Evolutionary conservation across 2,888 invertebrate genomes (phyloP).

Genomic region (Dolichomitus sp.): DNA sequence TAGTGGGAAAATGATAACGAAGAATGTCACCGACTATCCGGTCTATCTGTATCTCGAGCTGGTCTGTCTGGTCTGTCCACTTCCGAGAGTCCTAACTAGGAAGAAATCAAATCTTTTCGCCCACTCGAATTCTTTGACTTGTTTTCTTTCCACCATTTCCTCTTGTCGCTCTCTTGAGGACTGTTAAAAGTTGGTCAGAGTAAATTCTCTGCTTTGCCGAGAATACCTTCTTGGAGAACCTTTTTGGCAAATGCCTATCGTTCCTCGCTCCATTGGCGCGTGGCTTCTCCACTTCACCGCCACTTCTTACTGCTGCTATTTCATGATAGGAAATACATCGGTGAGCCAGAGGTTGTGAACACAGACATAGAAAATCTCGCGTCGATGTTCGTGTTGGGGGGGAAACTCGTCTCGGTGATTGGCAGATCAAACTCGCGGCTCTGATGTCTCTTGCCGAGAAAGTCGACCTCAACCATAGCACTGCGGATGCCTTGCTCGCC

Average conservation of each 20-base stretch:
- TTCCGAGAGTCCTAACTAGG: neutral
- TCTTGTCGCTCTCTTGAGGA: constrained; percentile 30
- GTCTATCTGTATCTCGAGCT: neutral
- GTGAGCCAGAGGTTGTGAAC: neutral
- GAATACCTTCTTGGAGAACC: constrained; percentile 32
- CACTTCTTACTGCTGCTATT: constrained; percentile 23
- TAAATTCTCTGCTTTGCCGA: constrained; percentile 25
- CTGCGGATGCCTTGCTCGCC: constrained; percentile 55
- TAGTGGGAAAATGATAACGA: constrained; percentile 46
- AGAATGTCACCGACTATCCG: neutral
- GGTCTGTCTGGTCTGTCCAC: constrained; percentile 20
- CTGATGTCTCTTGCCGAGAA: constrained; percentile 47
- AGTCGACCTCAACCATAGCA: constrained; percentile 26
- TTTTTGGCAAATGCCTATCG: constrained; percentile 70
- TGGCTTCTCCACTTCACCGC: constrained; percentile 22
- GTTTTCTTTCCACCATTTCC: constrained; percentile 17
- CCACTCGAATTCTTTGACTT: constrained; percentile 26
- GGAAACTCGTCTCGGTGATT: constrained; percentile 68
- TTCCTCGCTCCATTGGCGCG: constrained; percentile 61
- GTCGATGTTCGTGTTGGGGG: constrained; percentile 22
- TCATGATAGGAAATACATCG: constrained; percentile 11
- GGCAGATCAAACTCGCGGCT: constrained; percentile 70
- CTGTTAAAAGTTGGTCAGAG: constrained; percentile 55
- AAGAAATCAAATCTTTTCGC: constrained; percentile 38
- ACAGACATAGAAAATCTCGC: constrained; percentile 32